Evolutionary conservation across 2,888 invertebrate genomes (phyloP), one percentile per base, ranked within the genome.

Genomic region (Hypsopygia costalis): DNA sequence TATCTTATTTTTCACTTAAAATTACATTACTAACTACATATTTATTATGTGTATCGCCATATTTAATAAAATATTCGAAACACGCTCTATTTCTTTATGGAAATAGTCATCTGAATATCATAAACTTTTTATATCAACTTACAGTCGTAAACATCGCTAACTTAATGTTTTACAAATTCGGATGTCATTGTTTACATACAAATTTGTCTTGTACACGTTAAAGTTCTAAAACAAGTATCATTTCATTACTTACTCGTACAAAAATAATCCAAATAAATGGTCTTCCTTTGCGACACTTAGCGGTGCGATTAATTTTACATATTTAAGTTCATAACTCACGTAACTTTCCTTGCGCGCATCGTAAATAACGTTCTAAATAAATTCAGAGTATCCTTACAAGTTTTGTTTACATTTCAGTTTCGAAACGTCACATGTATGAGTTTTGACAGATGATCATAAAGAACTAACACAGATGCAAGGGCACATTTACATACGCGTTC

Each of bases 371-470:
- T 75, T 69, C 59, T 65, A 77, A 76, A 69, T 55, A 53, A 67
- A 69, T 52, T 50, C 58, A 58, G 64, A 65, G 66, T 64, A 51
- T 16, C 16, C 49, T 48, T 67, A 62, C 61, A 73, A 81, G 70
- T 80, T 82, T 87, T 88, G 88, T 88, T 88, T 88, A 88, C 88
- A 82, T 80, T 82, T 79, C 79, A 80, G 79, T 68, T 49, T 52
- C 80, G 65, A 81, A 88, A 87, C 82, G 88, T 86, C 88, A 81
- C 82, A 86, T 76, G 88, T 81, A 76, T 65, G 73, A 67, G 69
- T 75, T 86, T 86, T 87, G 88, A 87, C 88, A 87, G 83, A 76
- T 79, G 79, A 75, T 83, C 79, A 80, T 82, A 85, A 73, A 74
- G 72, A 69, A 78, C 72, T 51, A 75, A 82, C 81, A 85, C 81